Base-by-base conservation (phyloP, 2,113 vertebrate species). In the Plecturocebus donacophilus region DNA sequence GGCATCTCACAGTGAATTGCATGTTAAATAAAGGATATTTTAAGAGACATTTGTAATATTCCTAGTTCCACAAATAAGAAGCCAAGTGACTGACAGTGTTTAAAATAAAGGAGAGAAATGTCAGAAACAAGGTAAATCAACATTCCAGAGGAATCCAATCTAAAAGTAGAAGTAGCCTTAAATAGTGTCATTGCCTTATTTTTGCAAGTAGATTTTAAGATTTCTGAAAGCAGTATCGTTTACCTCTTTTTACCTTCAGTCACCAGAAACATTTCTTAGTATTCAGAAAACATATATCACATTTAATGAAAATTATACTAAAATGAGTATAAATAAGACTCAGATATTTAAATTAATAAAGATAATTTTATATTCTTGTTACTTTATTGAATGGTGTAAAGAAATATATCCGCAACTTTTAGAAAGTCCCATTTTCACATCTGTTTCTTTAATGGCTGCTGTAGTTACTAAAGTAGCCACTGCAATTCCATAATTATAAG, bases 71-170 rank as follows among this genome's bases (percentile, higher is more conserved):
- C 42, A 84, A 88, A 42, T 16, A 47, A 58, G 27, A 47, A 58
- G 27, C 0, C 6, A 77, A 8, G 2, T 20, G 13, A 54, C 5
- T 71, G 30, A 8, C 4, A 19, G 17, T 23, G 4, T 42, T 80
- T 56, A 42, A 87, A 85, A 68, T 64, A 56, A 54, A 81, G 27
- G 19, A 90, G 25, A 56, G n/a, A 47, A 70, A 38, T 49, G 20
- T 40, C 70, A 25, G 38, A 58, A 66, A 3, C 23, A 1, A 9
- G 20, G 9, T 56, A 45, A 47, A 20, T 27, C 49, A 12, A 52
- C 70, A 82, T 58, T 80, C 90, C 6, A 42, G 82, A 66, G 75
- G 8, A 94, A 90, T 77, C 56, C 12, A 92, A 4, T 84, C 25
- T 83, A 82, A 58, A 76, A 54, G 42, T 45, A 66, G 30, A 75